Base-by-base conservation (phyloP, 1,140 invertebrate genomes). In the Cataglyphis hispanica region DNA sequence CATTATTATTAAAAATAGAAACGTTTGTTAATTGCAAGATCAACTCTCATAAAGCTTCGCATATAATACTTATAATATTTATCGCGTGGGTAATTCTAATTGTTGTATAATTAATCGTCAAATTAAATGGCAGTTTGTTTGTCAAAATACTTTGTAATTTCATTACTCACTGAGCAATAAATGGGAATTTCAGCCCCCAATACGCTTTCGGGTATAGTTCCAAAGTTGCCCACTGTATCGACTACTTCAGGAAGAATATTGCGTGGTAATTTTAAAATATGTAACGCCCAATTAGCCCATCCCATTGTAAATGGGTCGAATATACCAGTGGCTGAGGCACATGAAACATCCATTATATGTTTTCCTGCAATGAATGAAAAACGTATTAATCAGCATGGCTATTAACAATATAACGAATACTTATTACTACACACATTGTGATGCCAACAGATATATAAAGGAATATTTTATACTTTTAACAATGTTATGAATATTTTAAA, bases 231-330 rank as follows among this genome's bases (percentile, higher is more conserved):
- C 8, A 96, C 96, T 78, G 98, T 98, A 87, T 98, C 97, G 46
- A 97, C 97, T 0, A 99, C 96, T 72, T 96, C 95, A 0, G 99
- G 99, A 56, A 99, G 95, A 31, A 99, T 97, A 0, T 94, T 93
- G 53, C 92, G 87, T 11, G 98, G 97, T 91, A 98, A 96, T 63
- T 95, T 96, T 67, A 99, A 96, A 60, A 98, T 93, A 85, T 95
- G 96, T 87, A 96, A 96, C 6, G 97, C 96, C 96, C 97, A 97
- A 0, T 95, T 89, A 34, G 97, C 97, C 98, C 98, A 98, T 81
- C 96, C 91, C 96, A 98, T 95, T 53, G 97, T 97, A 92, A 98
- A 99, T 0, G 98, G 98, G 95, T 99, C 99, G 94, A 97, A 99
- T 58, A 99, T 95, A 7, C 98, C 99, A 0, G 99, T 99, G 0